These are phyloP conservation scores for Drosophila pseudoobscura DNA, from an alignment of 1,140 invertebrate species.

Conservation along the genomic window DNA sequence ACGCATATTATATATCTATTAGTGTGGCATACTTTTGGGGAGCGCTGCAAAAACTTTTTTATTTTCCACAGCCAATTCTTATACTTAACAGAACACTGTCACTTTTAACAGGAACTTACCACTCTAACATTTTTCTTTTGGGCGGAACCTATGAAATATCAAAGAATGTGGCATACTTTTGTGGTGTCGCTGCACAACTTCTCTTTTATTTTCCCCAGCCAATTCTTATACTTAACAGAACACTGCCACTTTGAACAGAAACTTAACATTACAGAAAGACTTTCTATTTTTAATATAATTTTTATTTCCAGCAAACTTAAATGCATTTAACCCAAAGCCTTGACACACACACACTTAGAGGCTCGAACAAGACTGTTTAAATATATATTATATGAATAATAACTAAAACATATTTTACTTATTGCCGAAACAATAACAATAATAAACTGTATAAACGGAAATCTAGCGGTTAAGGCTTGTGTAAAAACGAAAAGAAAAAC, in stretches of 20 bases:
- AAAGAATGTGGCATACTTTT: no score
- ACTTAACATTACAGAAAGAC: neutral
- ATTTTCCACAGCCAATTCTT: no score
- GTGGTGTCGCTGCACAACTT: no score
- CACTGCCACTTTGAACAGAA: slow-evolving; percentile 1
- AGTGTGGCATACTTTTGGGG: no score
- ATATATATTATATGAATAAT: slow-evolving; percentile 30
- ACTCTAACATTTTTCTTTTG: no score
- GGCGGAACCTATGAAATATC: no score
- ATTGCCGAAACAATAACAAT: slow-evolving; percentile 69
- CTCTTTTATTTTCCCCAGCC: no score
- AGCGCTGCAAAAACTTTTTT: no score
- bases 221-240: no score
- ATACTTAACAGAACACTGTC: no score
- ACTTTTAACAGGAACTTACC: neutral
- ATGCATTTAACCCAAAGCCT: slow-evolving; percentile 66
- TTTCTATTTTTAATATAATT: neutral
- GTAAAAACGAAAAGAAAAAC: slow-evolving; percentile 46
- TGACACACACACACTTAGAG: slow-evolving; percentile 36
- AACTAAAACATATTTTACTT: slow-evolving; percentile 60
- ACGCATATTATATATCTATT: no score
- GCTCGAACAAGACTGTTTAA: slow-evolving; percentile 74
- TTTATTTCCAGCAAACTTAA: slow-evolving; percentile 9
- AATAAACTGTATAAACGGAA: slow-evolving; percentile 54
- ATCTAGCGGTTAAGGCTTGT: slow-evolving; percentile 52